phyloP scores from a whole-genome alignment of 2,797 vertebrate genomes.

The Sebastes hubbsi region DNA sequence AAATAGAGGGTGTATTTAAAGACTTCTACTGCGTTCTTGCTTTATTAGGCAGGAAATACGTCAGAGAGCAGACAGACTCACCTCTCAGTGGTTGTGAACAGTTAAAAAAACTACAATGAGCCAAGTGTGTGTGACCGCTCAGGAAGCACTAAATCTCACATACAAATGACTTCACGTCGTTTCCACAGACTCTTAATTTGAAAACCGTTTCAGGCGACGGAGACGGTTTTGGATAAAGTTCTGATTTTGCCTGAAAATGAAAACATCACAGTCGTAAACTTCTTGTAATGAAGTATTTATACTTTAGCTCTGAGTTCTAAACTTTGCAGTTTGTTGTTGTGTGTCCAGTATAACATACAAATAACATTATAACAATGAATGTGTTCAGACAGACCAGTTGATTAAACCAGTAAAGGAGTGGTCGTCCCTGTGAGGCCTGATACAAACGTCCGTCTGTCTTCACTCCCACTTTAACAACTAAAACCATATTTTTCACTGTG shows the following conservation, averaged over 20 bases:
- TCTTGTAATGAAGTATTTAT: neutral
- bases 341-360: neutral
- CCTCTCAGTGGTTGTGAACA: neutral
- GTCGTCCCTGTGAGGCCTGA: neutral
- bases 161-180: neutral
- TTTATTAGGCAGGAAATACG: constrained; percentile 26
- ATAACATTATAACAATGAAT: neutral
- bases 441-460: constrained; percentile 27
- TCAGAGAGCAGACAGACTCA: neutral
- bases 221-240: too few species aligned
- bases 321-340: neutral
- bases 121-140: constrained; percentile 16
- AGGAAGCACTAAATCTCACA: constrained; percentile 4
- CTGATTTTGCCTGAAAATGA: neutral
- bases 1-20: neutral
- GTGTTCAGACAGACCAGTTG: neutral
- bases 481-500: constrained; percentile 16
- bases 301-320: neutral
- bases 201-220: neutral
- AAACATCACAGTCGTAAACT: neutral
- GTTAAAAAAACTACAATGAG: neutral
- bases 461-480: constrained; percentile 14
- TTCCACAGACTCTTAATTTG: neutral
- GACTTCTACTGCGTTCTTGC: constrained; percentile 10
- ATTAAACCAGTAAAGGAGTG: constrained; percentile 26